Base-by-base conservation (phyloP, 2,888 invertebrate genomes). In the Acronicta aceris region DNA sequence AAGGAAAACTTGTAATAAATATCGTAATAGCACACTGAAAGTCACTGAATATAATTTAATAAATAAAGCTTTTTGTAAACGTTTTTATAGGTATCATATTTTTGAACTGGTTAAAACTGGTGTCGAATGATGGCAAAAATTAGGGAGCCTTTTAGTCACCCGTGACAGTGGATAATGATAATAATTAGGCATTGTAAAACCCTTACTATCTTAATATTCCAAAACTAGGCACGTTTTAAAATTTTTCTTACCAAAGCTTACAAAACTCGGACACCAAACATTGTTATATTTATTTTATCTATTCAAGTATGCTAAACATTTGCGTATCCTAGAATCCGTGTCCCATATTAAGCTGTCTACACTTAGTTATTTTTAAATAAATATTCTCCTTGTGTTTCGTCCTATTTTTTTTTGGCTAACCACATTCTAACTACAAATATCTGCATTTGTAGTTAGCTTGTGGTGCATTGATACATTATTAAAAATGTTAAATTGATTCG, bases 321-420 rank as follows among this genome's bases (percentile, higher is more conserved):
- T 60, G 52, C 48, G 47, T 74, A 76, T 71, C 52, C 57, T 59
- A 65, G 53, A 55, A 63, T 60, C 41, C 50, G 58, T 49, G 70
- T 55, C 65, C 70, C 52, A 68, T 45, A 70, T 75, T 38, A 41
- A 67, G 47, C 65, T 62, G 54, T 55, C 61, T 68, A 41, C 65
- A 70, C 57, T 72, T 52, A 46, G 65, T 40, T 56, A 73, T 68
- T 68, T 65, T 56, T 53, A 64, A 67, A 63, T 50, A 53, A 33
- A 43, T 65, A 50, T 49, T 71, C 54, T 49, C 49, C 51, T 52
- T 63, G 51, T 59, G 61, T 50, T 56, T 69, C 42, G 64, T 51
- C 70, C 70, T 65, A 75, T 73, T 78, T 76, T 60, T 49, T 53
- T 52, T n/a, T n/a, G n/a, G n/a, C n/a, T n/a, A n/a, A n/a, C n/a